Percentiles rank a stretch among this genome's conserved stretches.
Conservation (phyloP, 1,140 invertebrate genomes). For the Danaus melanippus region DNA sequence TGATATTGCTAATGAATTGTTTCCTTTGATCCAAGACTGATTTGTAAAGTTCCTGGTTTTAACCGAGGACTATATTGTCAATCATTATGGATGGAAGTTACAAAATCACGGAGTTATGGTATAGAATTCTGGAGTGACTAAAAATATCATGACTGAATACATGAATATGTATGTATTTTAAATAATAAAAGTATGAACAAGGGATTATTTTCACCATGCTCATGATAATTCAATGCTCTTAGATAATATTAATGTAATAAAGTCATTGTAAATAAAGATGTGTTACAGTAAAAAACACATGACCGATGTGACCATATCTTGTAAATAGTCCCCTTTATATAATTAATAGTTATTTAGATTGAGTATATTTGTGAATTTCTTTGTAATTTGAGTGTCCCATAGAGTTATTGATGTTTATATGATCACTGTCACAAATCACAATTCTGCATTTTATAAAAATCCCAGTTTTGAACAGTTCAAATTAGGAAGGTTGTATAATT, state of each 20-base stretch:
- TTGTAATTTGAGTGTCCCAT: constrained; percentile 65
- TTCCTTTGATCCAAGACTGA: constrained; percentile 65
- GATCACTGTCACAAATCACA: constrained; percentile 71
- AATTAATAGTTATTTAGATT: constrained; percentile 60
- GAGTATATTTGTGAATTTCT: constrained; percentile 70
- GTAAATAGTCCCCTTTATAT: constrained; percentile 72
- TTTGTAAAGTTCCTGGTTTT: constrained; percentile 25
- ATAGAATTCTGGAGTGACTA: constrained; percentile 8
- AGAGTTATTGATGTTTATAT: constrained; percentile 57
- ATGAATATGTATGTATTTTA: constrained; percentile 26
- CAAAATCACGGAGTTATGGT: constrained; percentile 7
- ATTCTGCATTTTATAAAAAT: constrained; percentile 58
- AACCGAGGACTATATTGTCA: constrained; percentile 28
- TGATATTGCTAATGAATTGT: constrained; percentile 31
- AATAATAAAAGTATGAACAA: constrained; percentile 48
- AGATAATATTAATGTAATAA: constrained; percentile 31
- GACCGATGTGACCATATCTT: constrained; percentile 60
- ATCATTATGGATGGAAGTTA: constrained; percentile 20
- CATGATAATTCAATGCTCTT: constrained; percentile 62
- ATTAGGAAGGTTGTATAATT: constrained; percentile 52
- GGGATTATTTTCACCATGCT: constrained; percentile 62
- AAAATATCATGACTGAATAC: constrained; percentile 25
- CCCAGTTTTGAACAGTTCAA: constrained; percentile 46
- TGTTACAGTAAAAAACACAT: constrained; percentile 54
- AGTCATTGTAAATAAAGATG: constrained; percentile 71